Conservation (phyloP, 2,888 invertebrate genomes). For the Trissoscelio sp. region DNA sequence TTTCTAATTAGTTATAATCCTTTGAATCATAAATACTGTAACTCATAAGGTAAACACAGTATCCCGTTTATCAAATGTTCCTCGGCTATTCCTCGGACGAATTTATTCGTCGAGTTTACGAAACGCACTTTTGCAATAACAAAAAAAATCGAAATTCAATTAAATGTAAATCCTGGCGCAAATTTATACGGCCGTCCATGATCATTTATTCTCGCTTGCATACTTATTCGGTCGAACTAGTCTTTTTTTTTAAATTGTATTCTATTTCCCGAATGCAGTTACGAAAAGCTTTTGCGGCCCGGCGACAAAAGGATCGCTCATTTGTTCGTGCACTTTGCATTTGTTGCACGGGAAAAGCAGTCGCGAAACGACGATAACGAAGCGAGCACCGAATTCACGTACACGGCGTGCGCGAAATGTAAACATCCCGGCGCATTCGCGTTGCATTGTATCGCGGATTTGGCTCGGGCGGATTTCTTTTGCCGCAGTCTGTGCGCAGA, state of each 20-base stretch:
- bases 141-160: conserved; percentile 48
- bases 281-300: conserved; percentile 56
- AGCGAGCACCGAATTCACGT: conserved; percentile 49
- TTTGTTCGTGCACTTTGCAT: conserved; percentile 54
- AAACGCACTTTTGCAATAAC: conserved; percentile 1
- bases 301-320: conserved; percentile 65
- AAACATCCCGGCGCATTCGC: conserved; percentile 55
- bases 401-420: conserved; percentile 59
- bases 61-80: conserved; percentile 5
- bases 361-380: conserved; percentile 60
- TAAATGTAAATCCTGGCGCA: conserved; percentile 47
- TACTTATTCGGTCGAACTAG: conserved; percentile 9
- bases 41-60: conserved; percentile 8
- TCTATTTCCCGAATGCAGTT: conserved; percentile 19
- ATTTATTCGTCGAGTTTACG: neutral
- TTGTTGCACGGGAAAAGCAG: conserved; percentile 52
- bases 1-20: conserved; percentile 41
- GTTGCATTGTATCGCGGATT: conserved; percentile 68
- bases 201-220: conserved; percentile 17
- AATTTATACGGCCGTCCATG: conserved; percentile 33
- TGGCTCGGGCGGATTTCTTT: conserved; percentile 67
- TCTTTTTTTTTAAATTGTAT: conserved; percentile 11
- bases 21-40: conserved; percentile 30
- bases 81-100: neutral
- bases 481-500: conserved; percentile 62